Conservation (phyloP, 2,888 invertebrate genomes). For the Drosophila lutescens region DNA sequence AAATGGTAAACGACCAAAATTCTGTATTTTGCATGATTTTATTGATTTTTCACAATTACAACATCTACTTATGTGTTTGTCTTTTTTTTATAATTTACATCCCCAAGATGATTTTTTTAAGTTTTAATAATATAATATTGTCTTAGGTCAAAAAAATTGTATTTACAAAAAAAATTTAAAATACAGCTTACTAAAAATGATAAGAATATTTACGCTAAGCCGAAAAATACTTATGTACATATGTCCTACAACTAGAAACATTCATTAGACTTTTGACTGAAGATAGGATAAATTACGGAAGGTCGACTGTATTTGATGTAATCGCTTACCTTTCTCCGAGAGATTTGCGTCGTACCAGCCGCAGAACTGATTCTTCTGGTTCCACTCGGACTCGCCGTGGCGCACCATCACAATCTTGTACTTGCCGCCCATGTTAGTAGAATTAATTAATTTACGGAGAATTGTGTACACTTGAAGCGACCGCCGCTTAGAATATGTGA, state of each 20-base stretch:
- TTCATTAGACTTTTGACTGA: not conserved
- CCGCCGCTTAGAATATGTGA: conserved; percentile 47
- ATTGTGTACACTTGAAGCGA: conserved; percentile 54
- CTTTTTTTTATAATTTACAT: too few relatives aligned
- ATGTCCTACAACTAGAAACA: not conserved
- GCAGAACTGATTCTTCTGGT: conserved; percentile 90
- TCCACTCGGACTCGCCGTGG: conserved; percentile 92
- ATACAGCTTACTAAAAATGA: not conserved
- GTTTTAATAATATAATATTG: not conserved
- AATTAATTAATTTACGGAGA: conserved; percentile 60
- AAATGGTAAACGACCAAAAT: not conserved
- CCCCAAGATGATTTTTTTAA: not conserved
- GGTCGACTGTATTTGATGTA: conserved; percentile 20
- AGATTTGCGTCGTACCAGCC: conserved; percentile 91
- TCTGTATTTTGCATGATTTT: not conserved
- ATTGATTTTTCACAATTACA: not conserved
- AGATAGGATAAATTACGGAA: not conserved
- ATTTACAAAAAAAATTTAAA: not conserved
- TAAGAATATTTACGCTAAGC: not conserved
- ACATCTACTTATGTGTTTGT: not conserved
- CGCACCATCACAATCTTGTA: conserved; percentile 91
- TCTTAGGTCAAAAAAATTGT: not conserved
- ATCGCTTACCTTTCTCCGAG: conserved; percentile 87
- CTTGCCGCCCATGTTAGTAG: conserved; percentile 84
- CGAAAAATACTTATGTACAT: too few relatives aligned